phyloP scores from a whole-genome alignment of 2,113 vertebrate species.

The Rhodinocichla rosea region DNA sequence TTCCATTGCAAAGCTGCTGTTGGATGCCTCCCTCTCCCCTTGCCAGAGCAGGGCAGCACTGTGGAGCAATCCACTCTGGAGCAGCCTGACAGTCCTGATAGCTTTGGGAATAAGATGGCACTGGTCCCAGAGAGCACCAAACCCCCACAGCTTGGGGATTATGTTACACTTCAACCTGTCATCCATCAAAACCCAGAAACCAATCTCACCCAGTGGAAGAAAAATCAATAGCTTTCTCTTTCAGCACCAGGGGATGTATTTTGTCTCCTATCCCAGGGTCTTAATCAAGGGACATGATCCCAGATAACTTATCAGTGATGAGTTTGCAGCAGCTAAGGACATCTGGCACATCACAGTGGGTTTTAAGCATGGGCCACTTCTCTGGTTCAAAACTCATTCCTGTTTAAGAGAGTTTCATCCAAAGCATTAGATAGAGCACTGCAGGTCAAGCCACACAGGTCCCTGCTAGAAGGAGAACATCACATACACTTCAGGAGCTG shows the following conservation, averaged over 20 bases:
- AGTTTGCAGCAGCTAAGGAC: neutral
- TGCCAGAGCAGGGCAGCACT: neutral
- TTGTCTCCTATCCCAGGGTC: conserved; percentile 44
- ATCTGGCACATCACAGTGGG: conserved; percentile 14
- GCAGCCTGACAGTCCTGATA: conserved; percentile 29
- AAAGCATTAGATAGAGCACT: neutral
- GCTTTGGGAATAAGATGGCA: conserved; percentile 22
- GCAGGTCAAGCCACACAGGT: neutral
- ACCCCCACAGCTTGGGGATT: conserved; percentile 20
- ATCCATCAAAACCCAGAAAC: conserved; percentile 61
- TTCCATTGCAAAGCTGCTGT: conserved; percentile 1
- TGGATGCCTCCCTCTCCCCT: neutral
- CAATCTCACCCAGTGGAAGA: conserved; percentile 40
- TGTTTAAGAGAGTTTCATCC: neutral
- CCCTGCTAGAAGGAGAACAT: neutral
- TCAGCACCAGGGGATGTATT: conserved; percentile 55
- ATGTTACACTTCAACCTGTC: conserved; percentile 50
- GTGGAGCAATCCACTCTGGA: neutral
- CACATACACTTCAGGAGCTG: neutral
- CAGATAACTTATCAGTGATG: conserved; percentile 25
- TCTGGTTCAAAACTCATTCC: neutral
- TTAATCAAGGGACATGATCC: conserved; percentile 60
- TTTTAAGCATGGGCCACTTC: neutral
- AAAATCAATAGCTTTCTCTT: conserved; percentile 69
- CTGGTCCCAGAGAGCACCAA: neutral